Base-by-base conservation (phyloP, 2,888 invertebrate species). In the Drosophila colorata region DNA sequence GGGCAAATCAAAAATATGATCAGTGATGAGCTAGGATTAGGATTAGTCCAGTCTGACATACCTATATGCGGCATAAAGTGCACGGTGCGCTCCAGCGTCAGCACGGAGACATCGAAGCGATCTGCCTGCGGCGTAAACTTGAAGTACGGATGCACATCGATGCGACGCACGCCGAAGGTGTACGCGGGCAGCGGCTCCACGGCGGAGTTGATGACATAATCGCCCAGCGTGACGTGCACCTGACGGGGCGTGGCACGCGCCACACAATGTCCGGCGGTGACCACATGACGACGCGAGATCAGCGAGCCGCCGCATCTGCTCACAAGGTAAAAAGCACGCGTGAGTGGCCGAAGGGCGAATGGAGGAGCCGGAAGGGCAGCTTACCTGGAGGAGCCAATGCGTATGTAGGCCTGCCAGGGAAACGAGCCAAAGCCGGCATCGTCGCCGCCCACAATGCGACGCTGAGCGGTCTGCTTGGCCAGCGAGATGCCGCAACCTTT, bases 321-420 rank as follows among this genome's bases (percentile, higher is more conserved):
- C 92, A 41, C 92, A 41, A 44, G 41, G 44, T 0, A 3, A 11
- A 25, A 11, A 23, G 7, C 4, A 7, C 41, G n/a, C 4, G 11
- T 20, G 23, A 2, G 43, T 37, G 20, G 11, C 13, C 2, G 20
- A 7, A 6, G 7, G 16, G 4, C 18, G 28, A 9, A 4, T 4
- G 35, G 28, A 8, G 28, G 28, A 7, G 28, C 8, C 4, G 40
- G 14, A 2, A 0, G 13, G 13, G 1, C 3, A 40, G 63, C 57
- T 91, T 93, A 95, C 95, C 95, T 95, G 82, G 97, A 97, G 43
- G 98, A 97, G 71, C 98, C 98, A 66, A 98, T 98, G 90, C 98
- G 94, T 89, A 98, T 98, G 93, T 98, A 98, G 0, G 98, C 97
- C 93, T 98, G 98, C 98, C 98, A 98, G 23, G 98, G 98, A 91